Evolutionary conservation across 2,113 vertebrate genomes (phyloP).

Genomic region (Corvus hawaiiensis): DNA sequence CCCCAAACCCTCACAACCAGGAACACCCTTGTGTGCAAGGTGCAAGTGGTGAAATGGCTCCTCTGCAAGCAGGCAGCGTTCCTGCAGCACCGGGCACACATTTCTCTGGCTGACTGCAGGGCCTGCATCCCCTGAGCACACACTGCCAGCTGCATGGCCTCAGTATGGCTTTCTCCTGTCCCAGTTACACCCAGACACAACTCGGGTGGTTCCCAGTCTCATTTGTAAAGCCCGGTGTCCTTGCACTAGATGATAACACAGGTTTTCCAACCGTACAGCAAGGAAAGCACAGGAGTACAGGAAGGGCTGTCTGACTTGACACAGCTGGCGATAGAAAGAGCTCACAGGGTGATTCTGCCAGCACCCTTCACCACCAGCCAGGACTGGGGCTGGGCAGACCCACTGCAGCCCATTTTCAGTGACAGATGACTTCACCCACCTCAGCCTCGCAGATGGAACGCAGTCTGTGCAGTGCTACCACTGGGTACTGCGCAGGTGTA

Average conservation of each 20-base stretch:
- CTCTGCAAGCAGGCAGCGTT: background rate
- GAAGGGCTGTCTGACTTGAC: background rate
- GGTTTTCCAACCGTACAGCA: background rate
- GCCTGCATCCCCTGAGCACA: background rate
- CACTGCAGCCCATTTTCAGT: background rate
- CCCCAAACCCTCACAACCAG: background rate
- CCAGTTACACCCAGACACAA: background rate
- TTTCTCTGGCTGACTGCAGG: background rate
- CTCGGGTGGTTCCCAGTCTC: accelerated
- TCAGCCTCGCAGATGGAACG: background rate
- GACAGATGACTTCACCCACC: background rate
- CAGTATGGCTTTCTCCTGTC: accelerated
- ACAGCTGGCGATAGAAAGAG: background rate
- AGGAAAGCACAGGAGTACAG: background rate
- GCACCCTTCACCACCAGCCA: accelerated
- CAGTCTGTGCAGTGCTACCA: background rate
- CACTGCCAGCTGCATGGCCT: accelerated
- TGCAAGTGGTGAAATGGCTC: background rate
- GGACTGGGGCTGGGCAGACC: background rate
- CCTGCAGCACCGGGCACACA: accelerated
- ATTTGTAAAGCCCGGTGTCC: accelerated
- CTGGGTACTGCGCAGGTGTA: background rate
- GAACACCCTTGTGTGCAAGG: background rate
- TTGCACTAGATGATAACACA: background rate
- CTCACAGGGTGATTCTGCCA: background rate